Evolutionary conservation across 2,797 vertebrate species (phyloP), one percentile per base, ranked within the genome.

Genomic region (Rhynchonycteris naso): DNA sequence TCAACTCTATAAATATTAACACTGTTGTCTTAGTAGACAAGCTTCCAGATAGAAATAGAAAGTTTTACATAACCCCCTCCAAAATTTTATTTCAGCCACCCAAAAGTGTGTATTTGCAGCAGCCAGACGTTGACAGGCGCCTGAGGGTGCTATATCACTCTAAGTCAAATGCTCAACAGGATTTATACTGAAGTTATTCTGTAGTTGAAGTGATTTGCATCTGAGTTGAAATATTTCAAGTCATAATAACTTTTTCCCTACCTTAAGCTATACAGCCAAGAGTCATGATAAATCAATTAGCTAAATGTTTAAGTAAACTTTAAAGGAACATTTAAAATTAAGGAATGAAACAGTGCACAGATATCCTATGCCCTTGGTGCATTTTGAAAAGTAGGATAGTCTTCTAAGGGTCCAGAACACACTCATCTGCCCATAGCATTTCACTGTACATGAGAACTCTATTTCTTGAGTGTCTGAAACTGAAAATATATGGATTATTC

Each of bases 1-100:
- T 88, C 61, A 66, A 52, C 15, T 86, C 74, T 95, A 90, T 76
- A 90, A 96, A 91, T 93, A 83, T 47, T 78, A 66, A 87, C 69
- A 88, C 58, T 93, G 59, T 91, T 88, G 21, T 89, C 65, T 95
- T 78, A 63, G 47, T 24, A 65, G 78, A 92, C 43, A 90, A 35
- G 26, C 50, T 63, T 90, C 68, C 72, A 92, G 78, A 82, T 65
- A 80, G 76, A 94, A 95, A 88, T 82, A 95, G 72, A 56, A 5
- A 61, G 58, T 85, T 85, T 91, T 89, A 69, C 35, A 69, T 61
- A 74, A 87, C 28, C 5, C 12, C 9, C 12, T 47, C 26, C 19
- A 75, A 14, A 61, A n/a, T 14, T 81, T 93, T 33, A 83, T 93
- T 84, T 76, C 16, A 59, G 22, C 43, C n/a, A 78, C 10, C 92